Evolutionary conservation across 2,888 invertebrate genomes (phyloP).

Genomic region (Dolichomitus sp.): DNA sequence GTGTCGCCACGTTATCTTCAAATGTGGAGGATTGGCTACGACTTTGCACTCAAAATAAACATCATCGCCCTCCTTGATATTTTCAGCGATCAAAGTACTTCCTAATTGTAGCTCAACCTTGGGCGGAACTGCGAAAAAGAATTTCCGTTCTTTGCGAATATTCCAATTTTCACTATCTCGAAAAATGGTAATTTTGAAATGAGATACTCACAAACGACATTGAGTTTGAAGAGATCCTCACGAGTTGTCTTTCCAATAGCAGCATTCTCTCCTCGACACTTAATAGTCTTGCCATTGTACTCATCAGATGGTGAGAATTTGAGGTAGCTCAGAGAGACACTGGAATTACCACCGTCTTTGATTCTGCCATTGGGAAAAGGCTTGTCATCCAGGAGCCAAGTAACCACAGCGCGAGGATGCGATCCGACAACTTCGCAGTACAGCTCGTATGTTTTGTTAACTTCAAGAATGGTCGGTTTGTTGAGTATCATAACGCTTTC

Average conservation of each 20-base stretch:
- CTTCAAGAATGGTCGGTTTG: slow-evolving; percentile 92
- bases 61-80: slow-evolving; percentile 93
- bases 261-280: slow-evolving; percentile 95
- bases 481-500: slow-evolving; percentile 92
- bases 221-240: slow-evolving; percentile 93
- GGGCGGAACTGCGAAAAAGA: slow-evolving; percentile 89
- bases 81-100: slow-evolving; percentile 91
- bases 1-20: slow-evolving; percentile 92
- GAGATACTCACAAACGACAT: slow-evolving; percentile 94
- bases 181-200: slow-evolving; percentile 26
- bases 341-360: slow-evolving; percentile 87
- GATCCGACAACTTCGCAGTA: slow-evolving; percentile 95
- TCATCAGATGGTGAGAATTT: slow-evolving; percentile 94
- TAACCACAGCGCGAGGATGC: slow-evolving; percentile 94
- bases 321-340: slow-evolving; percentile 92
- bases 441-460: slow-evolving; percentile 93
- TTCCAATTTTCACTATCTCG: background rate
- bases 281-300: slow-evolving; percentile 94
- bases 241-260: slow-evolving; percentile 91
- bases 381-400: slow-evolving; percentile 90
- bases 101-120: slow-evolving; percentile 91
- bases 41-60: slow-evolving; percentile 94
- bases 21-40: slow-evolving; percentile 91
- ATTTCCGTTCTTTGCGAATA: slow-evolving; percentile 3
- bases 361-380: slow-evolving; percentile 86